Evolutionary conservation across 2,797 vertebrate species (phyloP).

Genomic region (Hemitrygon akajei): DNA sequence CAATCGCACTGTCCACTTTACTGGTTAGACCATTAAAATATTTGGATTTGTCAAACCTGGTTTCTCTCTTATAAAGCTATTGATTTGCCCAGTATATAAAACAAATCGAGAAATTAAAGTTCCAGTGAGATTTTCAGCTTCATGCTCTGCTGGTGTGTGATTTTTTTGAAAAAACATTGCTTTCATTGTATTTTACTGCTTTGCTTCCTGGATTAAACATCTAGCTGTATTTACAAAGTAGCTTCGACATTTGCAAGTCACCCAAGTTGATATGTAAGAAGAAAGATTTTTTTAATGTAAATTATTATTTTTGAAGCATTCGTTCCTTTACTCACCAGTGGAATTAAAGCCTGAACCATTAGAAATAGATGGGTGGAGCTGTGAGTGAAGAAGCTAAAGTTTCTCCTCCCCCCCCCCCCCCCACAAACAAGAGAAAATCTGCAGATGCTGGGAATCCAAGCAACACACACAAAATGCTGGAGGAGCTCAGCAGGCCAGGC

Average conservation of each 20-base stretch:
- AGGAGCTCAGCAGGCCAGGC: no score
- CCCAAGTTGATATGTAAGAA: not conserved
- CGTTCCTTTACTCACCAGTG: not conserved
- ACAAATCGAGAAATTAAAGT: not conserved
- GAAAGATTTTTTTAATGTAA: not conserved
- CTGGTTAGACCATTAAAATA: no score
- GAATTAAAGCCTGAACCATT: not conserved
- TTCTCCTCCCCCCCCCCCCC: not conserved
- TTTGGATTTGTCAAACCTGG: no score
- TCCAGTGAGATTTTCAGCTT: not conserved
- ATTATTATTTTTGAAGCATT: not conserved
- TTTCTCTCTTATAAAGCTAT: no score
- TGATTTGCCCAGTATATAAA: no score
- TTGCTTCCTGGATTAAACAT: not conserved
- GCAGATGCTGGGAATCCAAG: no score
- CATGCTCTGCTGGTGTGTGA: not conserved
- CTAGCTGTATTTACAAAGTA: not conserved
- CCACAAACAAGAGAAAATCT: no score
- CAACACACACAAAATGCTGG: no score
- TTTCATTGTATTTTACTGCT: not conserved
- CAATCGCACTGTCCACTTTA: no score
- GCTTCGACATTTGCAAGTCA: not conserved
- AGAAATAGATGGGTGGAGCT: not conserved
- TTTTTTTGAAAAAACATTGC: not conserved
- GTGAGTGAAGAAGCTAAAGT: not conserved